Conservation (phyloP, 2,113 vertebrate genomes). For the Erythrocercus mccallii region DNA sequence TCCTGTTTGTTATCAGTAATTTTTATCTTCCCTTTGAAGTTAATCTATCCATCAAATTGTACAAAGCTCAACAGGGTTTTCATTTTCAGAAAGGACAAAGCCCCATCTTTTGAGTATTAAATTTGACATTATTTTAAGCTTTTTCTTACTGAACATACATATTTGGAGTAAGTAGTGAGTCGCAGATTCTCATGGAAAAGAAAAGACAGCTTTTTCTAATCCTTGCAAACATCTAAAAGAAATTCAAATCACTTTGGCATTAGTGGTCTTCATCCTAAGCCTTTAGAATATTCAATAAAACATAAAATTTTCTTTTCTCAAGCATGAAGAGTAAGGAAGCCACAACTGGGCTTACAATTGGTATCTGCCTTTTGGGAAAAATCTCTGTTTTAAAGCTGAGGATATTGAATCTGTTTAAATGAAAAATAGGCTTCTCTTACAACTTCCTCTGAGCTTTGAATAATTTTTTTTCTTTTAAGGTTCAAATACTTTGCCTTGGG, state of each 20-base stretch:
- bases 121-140: background rate
- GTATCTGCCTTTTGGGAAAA: background rate
- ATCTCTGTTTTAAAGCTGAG: background rate
- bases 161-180: background rate
- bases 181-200: background rate
- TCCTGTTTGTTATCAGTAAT: background rate
- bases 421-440: background rate
- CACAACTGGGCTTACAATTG: background rate
- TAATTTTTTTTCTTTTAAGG: background rate
- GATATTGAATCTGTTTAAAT: background rate
- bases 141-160: background rate
- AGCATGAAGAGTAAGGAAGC: background rate
- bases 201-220: background rate
- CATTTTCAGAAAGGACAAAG: background rate
- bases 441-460: background rate
- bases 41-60: background rate
- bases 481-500: background rate
- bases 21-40: slow-evolving; percentile 10
- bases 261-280: background rate
- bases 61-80: background rate
- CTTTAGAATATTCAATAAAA: background rate
- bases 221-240: background rate
- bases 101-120: accelerated
- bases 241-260: background rate
- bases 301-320: background rate